These are phyloP conservation scores for Dromiciops gliroides DNA, from an alignment of 2,113 vertebrate genomes.

Conservation along the genomic window DNA sequence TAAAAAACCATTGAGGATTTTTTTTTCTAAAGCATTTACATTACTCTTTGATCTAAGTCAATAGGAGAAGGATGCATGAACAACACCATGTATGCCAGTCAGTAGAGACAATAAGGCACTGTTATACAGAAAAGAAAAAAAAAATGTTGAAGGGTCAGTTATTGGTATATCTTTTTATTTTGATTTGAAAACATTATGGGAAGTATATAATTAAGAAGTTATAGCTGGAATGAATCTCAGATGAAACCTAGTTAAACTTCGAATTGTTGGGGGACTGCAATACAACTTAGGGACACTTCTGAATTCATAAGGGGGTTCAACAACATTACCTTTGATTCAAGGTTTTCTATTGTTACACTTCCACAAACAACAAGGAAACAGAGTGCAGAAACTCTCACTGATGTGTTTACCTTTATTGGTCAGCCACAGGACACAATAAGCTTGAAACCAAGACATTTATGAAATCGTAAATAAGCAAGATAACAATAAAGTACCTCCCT, in stretches of 20 bases:
- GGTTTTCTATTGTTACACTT: neutral
- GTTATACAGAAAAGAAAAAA: neutral
- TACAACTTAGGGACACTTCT: neutral
- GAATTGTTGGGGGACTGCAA: neutral
- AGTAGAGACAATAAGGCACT: neutral
- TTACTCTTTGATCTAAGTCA: slow-evolving; percentile 24
- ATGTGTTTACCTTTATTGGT: neutral
- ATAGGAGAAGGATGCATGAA: neutral
- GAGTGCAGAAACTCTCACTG: neutral
- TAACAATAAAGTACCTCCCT: neutral
- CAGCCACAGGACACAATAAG: neutral
- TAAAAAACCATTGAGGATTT: slow-evolving; percentile 58
- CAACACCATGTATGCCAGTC: neutral
- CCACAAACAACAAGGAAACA: neutral
- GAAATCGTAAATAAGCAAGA: neutral
- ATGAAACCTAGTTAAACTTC: neutral
- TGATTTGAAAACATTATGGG: neutral
- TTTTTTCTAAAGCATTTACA: slow-evolving; percentile 45
- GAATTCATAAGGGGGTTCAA: neutral
- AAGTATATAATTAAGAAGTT: neutral
- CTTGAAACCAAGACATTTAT: neutral
- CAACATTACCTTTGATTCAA: neutral
- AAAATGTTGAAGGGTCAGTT: neutral
- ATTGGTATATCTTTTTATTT: neutral
- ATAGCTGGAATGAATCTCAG: neutral